Evolutionary conservation across 1,140 invertebrate genomes (phyloP).

Genomic region (Mylabris phalerata): DNA sequence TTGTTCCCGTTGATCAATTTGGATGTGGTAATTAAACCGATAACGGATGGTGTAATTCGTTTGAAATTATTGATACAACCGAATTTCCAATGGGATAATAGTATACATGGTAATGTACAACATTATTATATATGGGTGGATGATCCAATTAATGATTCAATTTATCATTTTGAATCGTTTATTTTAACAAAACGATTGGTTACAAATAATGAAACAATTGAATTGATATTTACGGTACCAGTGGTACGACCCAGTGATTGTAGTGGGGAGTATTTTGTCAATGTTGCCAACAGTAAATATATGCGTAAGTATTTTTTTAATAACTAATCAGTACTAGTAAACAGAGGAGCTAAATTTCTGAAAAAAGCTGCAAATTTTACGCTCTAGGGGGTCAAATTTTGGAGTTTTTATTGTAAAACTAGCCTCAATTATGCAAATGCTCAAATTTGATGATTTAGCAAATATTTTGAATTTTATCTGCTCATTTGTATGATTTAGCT

Average conservation of each 20-base stretch:
- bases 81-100: slow-evolving; percentile 87
- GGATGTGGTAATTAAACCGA: slow-evolving; percentile 84
- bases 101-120: slow-evolving; percentile 78
- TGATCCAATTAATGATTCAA: slow-evolving; percentile 86
- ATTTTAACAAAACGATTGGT: slow-evolving; percentile 80
- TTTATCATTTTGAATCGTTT: slow-evolving; percentile 95
- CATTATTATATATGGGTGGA: slow-evolving; percentile 98
- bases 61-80: slow-evolving; percentile 78
- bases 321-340: not conserved
- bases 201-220: slow-evolving; percentile 59
- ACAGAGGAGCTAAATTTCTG: too few relatives aligned
- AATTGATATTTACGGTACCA: slow-evolving; percentile 93
- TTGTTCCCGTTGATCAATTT: slow-evolving; percentile 84
- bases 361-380: too few relatives aligned
- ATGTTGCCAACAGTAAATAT: slow-evolving; percentile 85
- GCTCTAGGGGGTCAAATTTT: too few relatives aligned
- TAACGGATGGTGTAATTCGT: slow-evolving; percentile 86
- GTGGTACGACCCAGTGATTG: slow-evolving; percentile 70
- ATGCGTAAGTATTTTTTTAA: slow-evolving; percentile 51
- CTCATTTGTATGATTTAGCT: too few relatives aligned
- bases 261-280: slow-evolving; percentile 87
- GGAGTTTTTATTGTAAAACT: too few relatives aligned
- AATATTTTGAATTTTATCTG: too few relatives aligned
- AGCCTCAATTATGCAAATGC: too few relatives aligned
- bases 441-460: too few relatives aligned